Evolutionary conservation across 2,888 invertebrate genomes (phyloP).

Genomic region (Leptopilina syphax): DNA sequence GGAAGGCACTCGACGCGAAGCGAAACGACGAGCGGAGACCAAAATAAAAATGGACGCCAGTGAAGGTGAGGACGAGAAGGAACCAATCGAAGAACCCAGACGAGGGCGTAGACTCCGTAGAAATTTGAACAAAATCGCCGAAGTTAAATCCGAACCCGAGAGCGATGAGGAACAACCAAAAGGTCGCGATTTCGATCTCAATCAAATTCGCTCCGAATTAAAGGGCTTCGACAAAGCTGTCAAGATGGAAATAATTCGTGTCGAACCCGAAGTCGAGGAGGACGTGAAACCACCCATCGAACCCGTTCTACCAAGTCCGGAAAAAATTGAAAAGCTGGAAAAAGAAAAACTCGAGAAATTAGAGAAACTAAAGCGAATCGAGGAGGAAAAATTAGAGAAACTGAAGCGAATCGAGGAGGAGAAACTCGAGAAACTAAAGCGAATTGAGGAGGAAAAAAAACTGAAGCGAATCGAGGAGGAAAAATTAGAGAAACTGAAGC

Average conservation of each 20-base stretch:
- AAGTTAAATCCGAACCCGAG: conserved; percentile 76
- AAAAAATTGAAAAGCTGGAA: conserved; percentile 11
- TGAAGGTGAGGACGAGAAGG: conserved; percentile 70
- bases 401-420: conserved; percentile 61
- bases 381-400: conserved; percentile 39
- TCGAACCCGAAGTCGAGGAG: conserved; percentile 78
- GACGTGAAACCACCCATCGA: conserved; percentile 75
- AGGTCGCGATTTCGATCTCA: conserved; percentile 89
- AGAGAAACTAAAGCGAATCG: background rate
- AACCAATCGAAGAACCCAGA: conserved; percentile 67
- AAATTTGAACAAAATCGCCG: conserved; percentile 74
- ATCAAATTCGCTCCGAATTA: conserved; percentile 89
- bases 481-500: conserved; percentile 16
- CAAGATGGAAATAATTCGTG: conserved; percentile 76
- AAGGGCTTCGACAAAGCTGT: conserved; percentile 86
- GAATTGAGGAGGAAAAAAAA: conserved; percentile 60
- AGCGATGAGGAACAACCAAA: conserved; percentile 79
- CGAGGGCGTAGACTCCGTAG: conserved; percentile 74
- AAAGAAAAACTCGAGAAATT: conserved; percentile 31
- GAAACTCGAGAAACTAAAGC: conserved; percentile 21
- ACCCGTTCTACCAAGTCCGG: conserved; percentile 30
- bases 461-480: background rate
- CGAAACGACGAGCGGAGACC: conserved; percentile 75
- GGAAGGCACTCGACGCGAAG: conserved; percentile 71
- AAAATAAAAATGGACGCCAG: conserved; percentile 76